Conservation (phyloP, 2,797 vertebrate genomes). For the Gallinago nigripennis region DNA sequence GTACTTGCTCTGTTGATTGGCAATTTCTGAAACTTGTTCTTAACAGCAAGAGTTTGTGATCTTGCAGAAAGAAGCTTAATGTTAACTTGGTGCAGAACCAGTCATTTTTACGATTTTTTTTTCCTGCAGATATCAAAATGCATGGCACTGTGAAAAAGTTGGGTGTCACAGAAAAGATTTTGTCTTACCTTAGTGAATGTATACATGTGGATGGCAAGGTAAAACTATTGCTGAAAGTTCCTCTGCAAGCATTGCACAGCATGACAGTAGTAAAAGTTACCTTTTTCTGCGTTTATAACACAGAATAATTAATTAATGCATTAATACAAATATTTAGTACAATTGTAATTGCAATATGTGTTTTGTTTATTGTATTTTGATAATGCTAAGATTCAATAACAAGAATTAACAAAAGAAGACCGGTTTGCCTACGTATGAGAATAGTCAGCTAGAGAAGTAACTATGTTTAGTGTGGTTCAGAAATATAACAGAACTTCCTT, state of each 20-base stretch:
- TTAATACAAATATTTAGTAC: not conserved
- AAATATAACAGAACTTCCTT: not conserved
- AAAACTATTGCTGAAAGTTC: conserved; percentile 28
- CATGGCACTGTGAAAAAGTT: conserved; percentile 86
- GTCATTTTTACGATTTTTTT: not conserved
- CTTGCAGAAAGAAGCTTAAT: not conserved
- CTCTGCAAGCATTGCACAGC: not conserved
- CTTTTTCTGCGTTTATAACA: not conserved
- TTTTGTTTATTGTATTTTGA: not conserved
- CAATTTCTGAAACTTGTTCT: not conserved
- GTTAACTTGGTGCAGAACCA: not conserved
- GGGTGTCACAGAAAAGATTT: conserved; percentile 82
- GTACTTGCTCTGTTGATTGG: not conserved
- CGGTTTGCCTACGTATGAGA: not conserved
- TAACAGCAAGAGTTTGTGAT: not conserved
- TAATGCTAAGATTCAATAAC: not conserved
- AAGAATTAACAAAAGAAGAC: not conserved
- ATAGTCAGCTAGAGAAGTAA: not conserved
- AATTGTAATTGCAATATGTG: not conserved
- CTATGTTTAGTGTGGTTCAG: not conserved
- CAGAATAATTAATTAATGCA: not conserved
- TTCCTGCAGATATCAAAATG: conserved; percentile 85
- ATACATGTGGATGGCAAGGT: conserved; percentile 86
- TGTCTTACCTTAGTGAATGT: conserved; percentile 82
- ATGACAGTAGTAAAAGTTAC: not conserved